These are phyloP conservation scores for Sicus ferrugineus DNA, from an alignment of 2,888 invertebrate species.

Conservation along the genomic window DNA sequence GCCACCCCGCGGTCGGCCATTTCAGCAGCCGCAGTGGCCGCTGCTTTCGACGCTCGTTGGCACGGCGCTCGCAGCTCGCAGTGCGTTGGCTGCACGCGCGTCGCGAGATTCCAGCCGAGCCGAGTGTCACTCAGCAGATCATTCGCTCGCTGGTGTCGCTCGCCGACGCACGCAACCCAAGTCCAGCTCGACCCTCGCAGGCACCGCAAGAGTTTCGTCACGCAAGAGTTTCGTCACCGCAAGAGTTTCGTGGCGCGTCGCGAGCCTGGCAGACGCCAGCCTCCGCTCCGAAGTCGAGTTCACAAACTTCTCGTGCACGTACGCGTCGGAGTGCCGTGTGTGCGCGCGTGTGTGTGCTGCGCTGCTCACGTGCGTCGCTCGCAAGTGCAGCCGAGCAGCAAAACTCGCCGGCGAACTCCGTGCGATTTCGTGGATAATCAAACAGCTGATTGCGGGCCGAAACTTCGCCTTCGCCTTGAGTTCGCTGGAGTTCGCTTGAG, in stretches of 20 bases:
- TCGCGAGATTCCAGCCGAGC: background rate
- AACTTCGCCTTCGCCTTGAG: constrained; percentile 33
- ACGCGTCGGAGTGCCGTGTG: constrained; percentile 4
- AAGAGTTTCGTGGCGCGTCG: background rate
- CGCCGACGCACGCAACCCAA: constrained; percentile 34
- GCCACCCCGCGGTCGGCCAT: constrained; percentile 25
- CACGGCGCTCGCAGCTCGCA: background rate
- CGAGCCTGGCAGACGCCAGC: background rate
- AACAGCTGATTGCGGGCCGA: constrained; percentile 52
- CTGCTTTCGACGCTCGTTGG: background rate
- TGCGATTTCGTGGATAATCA: constrained; percentile 56
- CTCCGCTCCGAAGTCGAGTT: background rate
- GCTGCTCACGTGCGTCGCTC: constrained; percentile 23
- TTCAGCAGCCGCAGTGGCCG: constrained; percentile 17
- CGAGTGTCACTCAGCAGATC: constrained; percentile 51
- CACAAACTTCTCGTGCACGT: background rate
- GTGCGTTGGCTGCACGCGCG: constrained; percentile 26
- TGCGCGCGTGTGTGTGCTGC: background rate
- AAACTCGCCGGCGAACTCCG: constrained; percentile 25
- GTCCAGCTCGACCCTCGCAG: constrained; percentile 3
- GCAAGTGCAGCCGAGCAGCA: constrained; percentile 41
- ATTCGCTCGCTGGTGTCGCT: constrained; percentile 56
- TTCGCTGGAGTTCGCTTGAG: background rate
- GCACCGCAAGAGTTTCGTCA: background rate
- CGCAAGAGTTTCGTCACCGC: background rate